Evolutionary conservation across 2,888 invertebrate species (phyloP), one percentile per base, ranked within the genome.

Genomic region (Cinara cedri): DNA sequence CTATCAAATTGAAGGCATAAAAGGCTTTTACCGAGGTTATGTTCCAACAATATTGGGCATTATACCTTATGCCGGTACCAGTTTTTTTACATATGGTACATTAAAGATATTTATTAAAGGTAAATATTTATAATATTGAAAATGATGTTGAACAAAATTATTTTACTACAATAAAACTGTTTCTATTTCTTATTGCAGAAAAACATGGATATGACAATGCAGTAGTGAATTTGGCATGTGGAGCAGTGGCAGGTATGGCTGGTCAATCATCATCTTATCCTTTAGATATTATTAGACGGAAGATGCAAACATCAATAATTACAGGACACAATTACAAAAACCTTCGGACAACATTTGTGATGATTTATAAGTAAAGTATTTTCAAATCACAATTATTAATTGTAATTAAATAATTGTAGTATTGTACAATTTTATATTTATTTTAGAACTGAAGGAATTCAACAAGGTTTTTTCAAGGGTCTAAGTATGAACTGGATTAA

Each of bases 401-500:
- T 51, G n/a, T 63, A 24, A 57, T 11, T 14, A 26, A 75, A 24
- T n/a, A 44, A 44, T 4, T 44, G 16, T n/a, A 1, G 16, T 51
- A 11, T 19, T 42, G 24, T n/a, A 54, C 1, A 42, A 54, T 19
- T 44, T 19, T 19, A 42, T 24, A 19, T 65, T 24, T 78, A 83
- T 87, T 87, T 68, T 87, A 95, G 94, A 80, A 90, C 91, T 83
- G 98, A 99, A 86, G 98, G 99, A 46, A 85, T 95, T 42, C 90
- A 90, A 85, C 89, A 91, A 72, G 98, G 98, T 0, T 93, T 98
- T 86, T 99, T 95, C 89, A 99, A 99, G 87, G 99, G 99, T 0
- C 90, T 99, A n/a, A 96, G 95, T 84, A 96, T 99, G 96, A 99
- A 99, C 87, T 99, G 98, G 97, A 92, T 99, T 74, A 95, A 95